phyloP scores from a whole-genome alignment of 2,113 vertebrate genomes.

The Gila orcuttii region DNA sequence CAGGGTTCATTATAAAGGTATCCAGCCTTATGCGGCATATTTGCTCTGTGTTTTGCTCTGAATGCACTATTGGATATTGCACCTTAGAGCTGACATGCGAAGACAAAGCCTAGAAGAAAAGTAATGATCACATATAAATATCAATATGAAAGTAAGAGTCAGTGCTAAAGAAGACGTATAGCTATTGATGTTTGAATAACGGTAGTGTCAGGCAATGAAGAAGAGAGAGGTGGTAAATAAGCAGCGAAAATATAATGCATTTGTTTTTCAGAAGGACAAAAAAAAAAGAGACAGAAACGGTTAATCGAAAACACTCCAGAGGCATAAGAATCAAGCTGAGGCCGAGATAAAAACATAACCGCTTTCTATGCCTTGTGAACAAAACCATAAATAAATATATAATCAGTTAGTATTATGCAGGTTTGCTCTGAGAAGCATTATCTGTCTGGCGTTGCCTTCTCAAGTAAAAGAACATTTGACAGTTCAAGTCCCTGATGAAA shows the following conservation, averaged over 20 bases:
- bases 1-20: constrained; percentile 61
- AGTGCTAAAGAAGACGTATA: constrained; percentile 80
- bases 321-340: constrained; percentile 67
- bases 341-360: constrained; percentile 61
- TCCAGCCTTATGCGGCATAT: constrained; percentile 57
- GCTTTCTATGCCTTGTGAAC: constrained; percentile 53
- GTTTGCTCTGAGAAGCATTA: constrained; percentile 60
- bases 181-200: constrained; percentile 83
- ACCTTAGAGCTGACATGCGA: constrained; percentile 74
- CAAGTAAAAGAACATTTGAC: constrained; percentile 67
- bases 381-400: constrained; percentile 71
- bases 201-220: constrained; percentile 71
- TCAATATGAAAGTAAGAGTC: constrained; percentile 78
- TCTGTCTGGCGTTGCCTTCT: constrained; percentile 59
- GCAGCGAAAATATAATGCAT: constrained; percentile 45
- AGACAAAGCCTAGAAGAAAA: constrained; percentile 75
- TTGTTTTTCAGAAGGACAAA: constrained; percentile 37
- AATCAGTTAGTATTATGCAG: constrained; percentile 62
- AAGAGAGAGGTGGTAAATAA: constrained; percentile 51
- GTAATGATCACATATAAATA: constrained; percentile 82
- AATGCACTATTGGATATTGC: constrained; percentile 78
- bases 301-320: constrained; percentile 72
- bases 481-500: constrained; percentile 65
- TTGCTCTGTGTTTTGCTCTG: constrained; percentile 47
- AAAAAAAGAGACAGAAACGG: constrained; percentile 39